Conservation (phyloP, 2,797 vertebrate genomes). For the Muraenolepis orangiensis region DNA sequence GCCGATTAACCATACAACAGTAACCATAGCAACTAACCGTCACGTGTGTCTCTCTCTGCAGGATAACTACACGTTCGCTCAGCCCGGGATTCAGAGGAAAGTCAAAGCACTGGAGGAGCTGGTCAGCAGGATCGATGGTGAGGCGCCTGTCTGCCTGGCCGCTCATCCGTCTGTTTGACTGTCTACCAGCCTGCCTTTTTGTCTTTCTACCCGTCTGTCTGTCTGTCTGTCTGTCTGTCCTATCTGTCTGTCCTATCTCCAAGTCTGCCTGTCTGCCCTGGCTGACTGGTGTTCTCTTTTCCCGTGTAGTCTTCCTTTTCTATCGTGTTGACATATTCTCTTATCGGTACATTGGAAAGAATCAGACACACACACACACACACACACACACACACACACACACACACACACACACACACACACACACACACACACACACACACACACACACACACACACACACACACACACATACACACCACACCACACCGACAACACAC, state of each 20-base stretch:
- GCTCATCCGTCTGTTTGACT: background rate
- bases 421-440: too few relatives aligned
- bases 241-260: too few relatives aligned
- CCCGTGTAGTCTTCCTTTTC: background rate
- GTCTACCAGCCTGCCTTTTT: background rate
- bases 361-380: background rate
- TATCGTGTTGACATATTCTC: background rate
- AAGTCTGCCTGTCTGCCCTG: too few relatives aligned
- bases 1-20: background rate
- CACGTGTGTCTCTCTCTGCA: slow-evolving; percentile 48
- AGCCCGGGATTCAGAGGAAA: slow-evolving; percentile 95
- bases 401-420: too few relatives aligned
- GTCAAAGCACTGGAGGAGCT: slow-evolving; percentile 92
- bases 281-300: too few relatives aligned
- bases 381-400: too few relatives aligned
- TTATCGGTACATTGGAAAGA: background rate
- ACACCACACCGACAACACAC: background rate
- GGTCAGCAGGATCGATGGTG: slow-evolving; percentile 94
- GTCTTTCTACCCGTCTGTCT: too few relatives aligned
- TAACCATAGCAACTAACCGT: slow-evolving; percentile 13
- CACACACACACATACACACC: too few relatives aligned
- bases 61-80: slow-evolving; percentile 95
- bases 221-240: too few relatives aligned
- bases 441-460: too few relatives aligned
- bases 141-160: slow-evolving; percentile 44